phyloP scores from a whole-genome alignment of 1,140 invertebrate species.

The Brachystomella parvula region DNA sequence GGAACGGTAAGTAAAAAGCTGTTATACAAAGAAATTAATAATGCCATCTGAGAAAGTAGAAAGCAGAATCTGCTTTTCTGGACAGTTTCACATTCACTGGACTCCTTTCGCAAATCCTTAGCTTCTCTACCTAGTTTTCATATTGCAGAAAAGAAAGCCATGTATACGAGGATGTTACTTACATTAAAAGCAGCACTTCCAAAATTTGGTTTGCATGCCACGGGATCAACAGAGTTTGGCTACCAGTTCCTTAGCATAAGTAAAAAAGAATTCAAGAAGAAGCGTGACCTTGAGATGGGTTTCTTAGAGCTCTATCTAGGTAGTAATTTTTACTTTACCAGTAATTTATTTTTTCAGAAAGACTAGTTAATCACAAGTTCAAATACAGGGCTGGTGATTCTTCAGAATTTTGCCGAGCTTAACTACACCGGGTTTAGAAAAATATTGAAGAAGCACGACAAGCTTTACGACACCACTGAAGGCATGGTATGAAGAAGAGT shows the following conservation, averaged over 20 bases:
- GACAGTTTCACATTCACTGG: background rate
- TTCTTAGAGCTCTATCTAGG: constrained; percentile 99
- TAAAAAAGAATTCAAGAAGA: constrained; percentile 53
- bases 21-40: no score
- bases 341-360: no score
- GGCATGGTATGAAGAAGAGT: constrained; percentile 82
- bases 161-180: constrained; percentile 66
- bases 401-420: constrained; percentile 85
- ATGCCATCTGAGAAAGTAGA: background rate
- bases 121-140: background rate
- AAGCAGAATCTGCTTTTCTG: background rate
- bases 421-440: constrained; percentile 99
- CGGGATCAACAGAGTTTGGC: background rate
- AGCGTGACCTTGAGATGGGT: constrained; percentile 91
- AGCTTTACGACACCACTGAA: constrained; percentile 58
- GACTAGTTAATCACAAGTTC: background rate
- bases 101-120: background rate
- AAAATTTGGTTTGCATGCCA: constrained; percentile 20
- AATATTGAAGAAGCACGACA: constrained; percentile 99
- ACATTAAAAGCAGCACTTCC: constrained; percentile 47
- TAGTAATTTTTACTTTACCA: constrained; percentile 31
- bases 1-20: constrained; percentile 60
- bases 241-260: background rate
- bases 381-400: constrained; percentile 86
- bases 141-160: constrained; percentile 85